Conservation (phyloP, 2,797 vertebrate genomes). For the Psittacula echo region DNA sequence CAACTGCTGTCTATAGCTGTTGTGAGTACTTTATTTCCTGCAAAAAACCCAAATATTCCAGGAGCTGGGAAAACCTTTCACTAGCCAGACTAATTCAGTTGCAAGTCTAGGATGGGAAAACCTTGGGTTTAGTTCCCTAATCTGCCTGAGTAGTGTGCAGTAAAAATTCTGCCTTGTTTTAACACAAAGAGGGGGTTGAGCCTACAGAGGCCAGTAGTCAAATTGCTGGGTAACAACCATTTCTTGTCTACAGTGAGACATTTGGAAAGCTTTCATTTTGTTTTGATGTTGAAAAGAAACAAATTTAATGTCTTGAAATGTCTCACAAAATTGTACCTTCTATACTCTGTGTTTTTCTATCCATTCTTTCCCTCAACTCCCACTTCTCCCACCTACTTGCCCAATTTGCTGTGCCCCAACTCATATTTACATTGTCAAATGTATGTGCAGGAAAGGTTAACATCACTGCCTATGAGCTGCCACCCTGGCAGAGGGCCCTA, state of each 20-base stretch:
- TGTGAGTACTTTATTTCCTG: neutral
- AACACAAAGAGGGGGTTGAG: neutral
- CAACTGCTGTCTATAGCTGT: neutral
- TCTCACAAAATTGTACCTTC: neutral
- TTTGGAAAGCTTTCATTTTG: neutral
- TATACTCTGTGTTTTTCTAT: neutral
- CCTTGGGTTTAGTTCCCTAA: neutral
- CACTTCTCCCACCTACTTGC: neutral
- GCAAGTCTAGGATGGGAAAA: neutral
- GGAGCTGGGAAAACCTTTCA: neutral
- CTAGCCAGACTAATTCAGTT: neutral
- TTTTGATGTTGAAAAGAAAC: neutral
- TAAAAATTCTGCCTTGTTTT: neutral
- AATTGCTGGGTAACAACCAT: neutral
- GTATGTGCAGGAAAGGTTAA: neutral
- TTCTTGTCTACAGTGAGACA: neutral
- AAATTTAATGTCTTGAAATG: neutral
- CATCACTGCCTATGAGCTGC: neutral
- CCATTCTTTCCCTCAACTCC: neutral
- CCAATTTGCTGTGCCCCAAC: neutral
- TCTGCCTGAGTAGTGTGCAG: accelerated
- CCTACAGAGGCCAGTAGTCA: neutral
- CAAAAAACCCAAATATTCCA: neutral
- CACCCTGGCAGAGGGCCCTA: neutral
- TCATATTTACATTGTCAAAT: neutral